phyloP scores from a whole-genome alignment of 2,113 vertebrate genomes.

The Scartelaos histophorus region DNA sequence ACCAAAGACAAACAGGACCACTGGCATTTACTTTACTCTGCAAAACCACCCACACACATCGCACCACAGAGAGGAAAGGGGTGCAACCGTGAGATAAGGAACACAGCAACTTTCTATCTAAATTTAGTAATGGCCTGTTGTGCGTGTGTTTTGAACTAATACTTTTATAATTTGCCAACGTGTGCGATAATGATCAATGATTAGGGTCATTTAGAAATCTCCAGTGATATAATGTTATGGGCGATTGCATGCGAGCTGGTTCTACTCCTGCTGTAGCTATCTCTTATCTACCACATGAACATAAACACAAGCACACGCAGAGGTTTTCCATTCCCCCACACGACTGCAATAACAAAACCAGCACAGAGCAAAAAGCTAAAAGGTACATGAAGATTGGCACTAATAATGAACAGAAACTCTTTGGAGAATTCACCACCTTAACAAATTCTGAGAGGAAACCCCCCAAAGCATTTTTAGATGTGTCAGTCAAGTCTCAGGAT shows the following conservation, averaged over 20 bases:
- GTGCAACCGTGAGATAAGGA: slow-evolving; percentile 34
- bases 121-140: background rate
- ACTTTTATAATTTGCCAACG: background rate
- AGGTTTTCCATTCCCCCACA: slow-evolving; percentile 37
- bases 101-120: slow-evolving; percentile 10
- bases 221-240: slow-evolving; percentile 1
- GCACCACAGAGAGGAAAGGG: slow-evolving; percentile 30
- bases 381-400: slow-evolving; percentile 13
- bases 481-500: slow-evolving; percentile 1
- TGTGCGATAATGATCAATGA: slow-evolving; percentile 4
- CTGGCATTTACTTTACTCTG: slow-evolving; percentile 58
- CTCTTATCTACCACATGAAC: slow-evolving; percentile 24
- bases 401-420: background rate
- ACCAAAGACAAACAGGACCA: slow-evolving; percentile 60
- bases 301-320: slow-evolving; percentile 46
- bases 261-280: slow-evolving; percentile 25
- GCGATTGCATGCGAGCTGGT: slow-evolving; percentile 23
- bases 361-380: background rate
- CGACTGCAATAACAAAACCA: background rate
- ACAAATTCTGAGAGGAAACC: slow-evolving; percentile 1
- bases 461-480: slow-evolving; percentile 7
- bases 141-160: background rate
- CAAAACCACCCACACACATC: slow-evolving; percentile 29
- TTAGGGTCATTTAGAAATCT: slow-evolving; percentile 18
- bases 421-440: slow-evolving; percentile 14